Evolutionary conservation across 2,888 invertebrate species (phyloP).

Genomic region (Scotopteryx bipunctaria): DNA sequence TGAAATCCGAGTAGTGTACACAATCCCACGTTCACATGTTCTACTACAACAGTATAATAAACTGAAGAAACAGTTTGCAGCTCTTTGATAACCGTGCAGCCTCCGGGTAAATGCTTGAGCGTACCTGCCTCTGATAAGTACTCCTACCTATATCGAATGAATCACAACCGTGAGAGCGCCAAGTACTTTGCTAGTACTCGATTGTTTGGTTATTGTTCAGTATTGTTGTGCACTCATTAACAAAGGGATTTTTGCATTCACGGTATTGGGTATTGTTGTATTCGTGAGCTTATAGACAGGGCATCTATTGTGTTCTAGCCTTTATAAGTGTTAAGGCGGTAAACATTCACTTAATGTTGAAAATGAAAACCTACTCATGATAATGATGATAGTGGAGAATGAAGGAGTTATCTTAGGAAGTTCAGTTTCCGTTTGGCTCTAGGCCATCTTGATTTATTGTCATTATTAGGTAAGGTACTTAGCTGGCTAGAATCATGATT

Average conservation of each 20-base stretch:
- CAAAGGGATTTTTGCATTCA: constrained; percentile 24
- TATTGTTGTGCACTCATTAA: constrained; percentile 27
- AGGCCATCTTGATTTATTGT: no score
- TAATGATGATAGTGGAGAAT: no score
- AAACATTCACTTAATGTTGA: constrained; percentile 15
- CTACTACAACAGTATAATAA: no score
- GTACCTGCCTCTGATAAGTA: constrained; percentile 2
- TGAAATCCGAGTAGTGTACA: no score
- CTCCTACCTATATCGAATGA: constrained; percentile 12
- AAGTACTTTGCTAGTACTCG: constrained; percentile 1
- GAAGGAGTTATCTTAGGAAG: no score
- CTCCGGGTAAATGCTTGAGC: neutral
- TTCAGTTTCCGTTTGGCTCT: neutral
- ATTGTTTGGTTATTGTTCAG: constrained; percentile 16
- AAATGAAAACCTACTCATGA: no score
- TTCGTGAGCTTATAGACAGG: constrained; percentile 1
- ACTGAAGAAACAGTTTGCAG: no score
- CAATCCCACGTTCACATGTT: no score
- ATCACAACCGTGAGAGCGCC: constrained; percentile 24
- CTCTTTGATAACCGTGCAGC: no score
- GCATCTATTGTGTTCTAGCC: constrained; percentile 13
- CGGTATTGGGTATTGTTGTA: constrained; percentile 25
- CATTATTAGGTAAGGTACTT: no score
- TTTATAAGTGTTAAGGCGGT: neutral
- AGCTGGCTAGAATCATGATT: no score